Evolutionary conservation across 2,797 vertebrate species (phyloP), one percentile per base, ranked within the genome.

Genomic region (Microctenopoma stevenorrisi): DNA sequence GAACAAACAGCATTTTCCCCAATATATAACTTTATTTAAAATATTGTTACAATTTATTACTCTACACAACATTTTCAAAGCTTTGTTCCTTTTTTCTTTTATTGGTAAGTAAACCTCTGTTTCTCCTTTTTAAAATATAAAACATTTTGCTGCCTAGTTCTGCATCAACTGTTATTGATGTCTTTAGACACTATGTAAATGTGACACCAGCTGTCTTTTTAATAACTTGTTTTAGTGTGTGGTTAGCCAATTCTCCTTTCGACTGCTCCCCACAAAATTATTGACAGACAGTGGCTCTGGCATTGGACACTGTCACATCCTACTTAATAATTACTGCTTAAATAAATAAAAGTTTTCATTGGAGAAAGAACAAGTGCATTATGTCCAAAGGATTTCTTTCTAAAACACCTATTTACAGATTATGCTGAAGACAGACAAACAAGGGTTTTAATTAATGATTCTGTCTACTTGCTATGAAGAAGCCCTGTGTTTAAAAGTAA

Each of bases 11-110:
- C 42, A 59, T 51, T 76, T 89, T 91, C 93, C 33, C 91, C 95
- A 97, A 96, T 96, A 97, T 96, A 95, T 96, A 92, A 91, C 95
- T 97, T 98, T 97, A 97, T 97, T 98, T 97, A 97, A 97, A 97
- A 97, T 96, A 96, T 95, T 96, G 95, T 96, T 97, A 98, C 96
- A 97, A 96, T 96, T 96, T 96, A 96, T 97, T 95, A 96, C 95
- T 96, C 95, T 95, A 95, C 95, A 96, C 95, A 93, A 95, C 94
- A 94, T 94, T 92, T 94, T 93, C 91, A 91, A 95, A 95, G 86
- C 62, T 84, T 83, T 91, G 85, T 86, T 62, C 43, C 43, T 83
- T 84, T 87, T 86, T 88, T 79, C 78, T 76, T 86, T 86, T 77
- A 88, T 84, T 89, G 87, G 91, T 94, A 93, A 94, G 92, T 93